Conservation (phyloP, 35 echinoderm and acorn worm species). For the Ophiothrix spiculata region DNA sequence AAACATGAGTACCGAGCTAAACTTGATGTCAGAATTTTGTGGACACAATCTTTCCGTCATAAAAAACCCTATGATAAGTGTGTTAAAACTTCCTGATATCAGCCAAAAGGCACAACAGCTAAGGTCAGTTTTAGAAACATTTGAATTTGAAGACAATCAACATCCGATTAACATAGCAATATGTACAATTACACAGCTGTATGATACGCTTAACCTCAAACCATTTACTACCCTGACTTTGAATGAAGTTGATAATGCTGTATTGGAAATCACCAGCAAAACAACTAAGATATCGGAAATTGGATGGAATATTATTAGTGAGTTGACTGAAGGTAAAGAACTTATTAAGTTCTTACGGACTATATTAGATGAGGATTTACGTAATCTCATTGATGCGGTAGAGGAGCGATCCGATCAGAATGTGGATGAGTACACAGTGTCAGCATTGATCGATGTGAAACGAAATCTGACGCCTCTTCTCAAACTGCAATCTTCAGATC, state of each 20-base stretch:
- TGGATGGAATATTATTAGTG: not conserved
- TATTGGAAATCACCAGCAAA: not conserved
- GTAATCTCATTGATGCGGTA: constrained; percentile 39
- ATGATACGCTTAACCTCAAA: not conserved
- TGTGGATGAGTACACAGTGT: constrained; percentile 28
- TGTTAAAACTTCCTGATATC: not conserved
- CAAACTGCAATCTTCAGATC: too few species aligned
- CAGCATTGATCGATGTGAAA: constrained; percentile 28
- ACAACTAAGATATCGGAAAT: not conserved
- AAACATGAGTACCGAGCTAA: not conserved
- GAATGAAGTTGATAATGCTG: not conserved
- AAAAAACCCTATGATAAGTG: not conserved
- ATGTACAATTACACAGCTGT: not conserved
- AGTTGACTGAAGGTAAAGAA: not conserved
- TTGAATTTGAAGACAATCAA: not conserved
- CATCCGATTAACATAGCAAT: not conserved
- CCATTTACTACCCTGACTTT: not conserved
- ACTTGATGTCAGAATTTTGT: not conserved
- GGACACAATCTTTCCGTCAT: not conserved
- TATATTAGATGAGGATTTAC: constrained; percentile 27
- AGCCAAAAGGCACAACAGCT: not conserved
- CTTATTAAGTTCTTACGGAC: constrained; percentile 21
- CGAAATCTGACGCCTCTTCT: too few species aligned
- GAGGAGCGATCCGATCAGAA: constrained; percentile 27
- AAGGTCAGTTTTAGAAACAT: not conserved